Percentiles rank a stretch among this genome's conserved stretches.
Evolutionary conservation across 2,888 invertebrate genomes (phyloP).

Genomic region (Rhynchonema sp.): DNA sequence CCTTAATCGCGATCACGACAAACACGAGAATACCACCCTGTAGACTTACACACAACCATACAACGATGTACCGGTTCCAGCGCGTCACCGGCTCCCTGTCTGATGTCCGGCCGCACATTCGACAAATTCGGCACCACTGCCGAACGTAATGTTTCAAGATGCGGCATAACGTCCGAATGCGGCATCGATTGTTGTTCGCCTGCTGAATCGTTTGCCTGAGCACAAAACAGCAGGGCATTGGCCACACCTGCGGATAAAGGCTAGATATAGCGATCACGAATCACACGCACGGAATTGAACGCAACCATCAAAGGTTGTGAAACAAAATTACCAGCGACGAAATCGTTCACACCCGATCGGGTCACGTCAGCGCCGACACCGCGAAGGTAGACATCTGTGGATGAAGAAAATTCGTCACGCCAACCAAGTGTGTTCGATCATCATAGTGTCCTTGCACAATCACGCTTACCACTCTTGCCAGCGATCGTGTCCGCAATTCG

Average conservation of each 20-base stretch:
- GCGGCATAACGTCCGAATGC: too few relatives aligned
- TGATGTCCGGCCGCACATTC: neutral
- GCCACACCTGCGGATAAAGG: too few relatives aligned
- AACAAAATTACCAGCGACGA: neutral
- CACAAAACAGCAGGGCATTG: too few relatives aligned
- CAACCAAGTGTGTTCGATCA: too few relatives aligned
- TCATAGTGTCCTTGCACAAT: too few relatives aligned
- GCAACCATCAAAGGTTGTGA: neutral
- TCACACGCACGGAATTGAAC: neutral
- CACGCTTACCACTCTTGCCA: neutral
- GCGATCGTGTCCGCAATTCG: neutral
- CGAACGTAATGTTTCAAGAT: neutral
- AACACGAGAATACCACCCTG: too few relatives aligned
- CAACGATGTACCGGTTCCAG: neutral
- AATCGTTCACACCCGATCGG: neutral
- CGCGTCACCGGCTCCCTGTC: neutral
- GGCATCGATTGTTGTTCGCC: too few relatives aligned
- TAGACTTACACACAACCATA: too few relatives aligned
- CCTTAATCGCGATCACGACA: too few relatives aligned
- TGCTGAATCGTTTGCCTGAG: too few relatives aligned
- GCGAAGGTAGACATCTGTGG: neutral
- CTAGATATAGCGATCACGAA: too few relatives aligned
- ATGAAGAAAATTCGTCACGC: too few relatives aligned
- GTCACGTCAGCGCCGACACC: slow-evolving; percentile 2
- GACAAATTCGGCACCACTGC: neutral